Evolutionary conservation across 1,140 invertebrate species (phyloP).

Genomic region (Octopus sinensis): DNA sequence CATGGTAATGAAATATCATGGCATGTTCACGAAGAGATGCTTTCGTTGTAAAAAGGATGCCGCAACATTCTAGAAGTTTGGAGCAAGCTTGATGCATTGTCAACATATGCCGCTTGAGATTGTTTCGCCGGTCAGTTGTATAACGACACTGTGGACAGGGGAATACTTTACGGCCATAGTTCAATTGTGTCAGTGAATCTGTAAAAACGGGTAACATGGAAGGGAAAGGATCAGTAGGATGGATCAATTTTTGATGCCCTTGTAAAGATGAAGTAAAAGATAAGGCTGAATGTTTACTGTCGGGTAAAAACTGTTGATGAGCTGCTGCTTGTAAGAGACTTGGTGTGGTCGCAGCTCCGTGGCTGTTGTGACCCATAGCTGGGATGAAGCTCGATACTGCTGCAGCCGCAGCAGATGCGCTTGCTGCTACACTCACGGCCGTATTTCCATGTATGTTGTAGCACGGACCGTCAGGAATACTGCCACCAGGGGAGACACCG

Average conservation of each 20-base stretch:
- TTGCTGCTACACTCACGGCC: not conserved
- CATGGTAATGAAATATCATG: slow-evolving; percentile 53
- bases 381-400: not conserved
- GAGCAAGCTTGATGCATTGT: slow-evolving; percentile 58
- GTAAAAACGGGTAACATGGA: slow-evolving; percentile 7
- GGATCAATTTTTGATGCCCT: not conserved
- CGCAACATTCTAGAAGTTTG: slow-evolving; percentile 57
- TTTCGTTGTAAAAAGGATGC: slow-evolving; percentile 55
- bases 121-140: slow-evolving; percentile 58
- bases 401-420: not conserved
- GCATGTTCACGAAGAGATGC: slow-evolving; percentile 57
- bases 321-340: not conserved
- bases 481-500: not conserved
- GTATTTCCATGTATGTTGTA: not conserved
- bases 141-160: slow-evolving; percentile 56
- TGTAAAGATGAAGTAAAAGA: not conserved
- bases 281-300: not conserved
- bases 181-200: slow-evolving; percentile 25
- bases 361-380: not conserved
- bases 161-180: slow-evolving; percentile 46
- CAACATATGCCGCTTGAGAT: slow-evolving; percentile 57
- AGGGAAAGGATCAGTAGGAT: not conserved
- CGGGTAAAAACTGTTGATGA: not conserved
- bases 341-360: not conserved
- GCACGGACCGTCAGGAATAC: not conserved